Evolutionary conservation across 2,113 vertebrate species (phyloP).

Genomic region (Pelmatolapia mariae): DNA sequence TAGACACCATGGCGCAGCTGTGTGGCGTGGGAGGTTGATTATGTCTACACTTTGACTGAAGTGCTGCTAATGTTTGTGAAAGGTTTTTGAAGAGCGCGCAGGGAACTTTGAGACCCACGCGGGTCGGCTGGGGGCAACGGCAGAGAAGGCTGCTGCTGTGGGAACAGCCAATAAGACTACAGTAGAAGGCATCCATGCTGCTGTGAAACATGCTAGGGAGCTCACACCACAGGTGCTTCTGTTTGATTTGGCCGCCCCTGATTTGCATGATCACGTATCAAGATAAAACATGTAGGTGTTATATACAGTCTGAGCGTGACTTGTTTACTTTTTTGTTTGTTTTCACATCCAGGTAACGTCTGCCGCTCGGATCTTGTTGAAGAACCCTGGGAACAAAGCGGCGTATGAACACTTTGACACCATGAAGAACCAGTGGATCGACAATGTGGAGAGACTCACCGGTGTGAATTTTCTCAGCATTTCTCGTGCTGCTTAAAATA

Average conservation of each 20-base stretch:
- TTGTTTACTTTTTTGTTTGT: not conserved
- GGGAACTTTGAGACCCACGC: constrained; percentile 94
- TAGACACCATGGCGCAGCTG: not conserved
- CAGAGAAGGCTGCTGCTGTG: constrained; percentile 95
- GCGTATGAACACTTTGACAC: constrained; percentile 98
- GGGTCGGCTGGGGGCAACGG: constrained; percentile 86
- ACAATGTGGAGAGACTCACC: constrained; percentile 97
- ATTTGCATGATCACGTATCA: not conserved
- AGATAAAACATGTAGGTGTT: not conserved
- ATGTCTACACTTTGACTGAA: not conserved
- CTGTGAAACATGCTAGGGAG: constrained; percentile 91
- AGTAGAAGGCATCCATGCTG: constrained; percentile 92
- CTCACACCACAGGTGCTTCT: constrained; percentile 90
- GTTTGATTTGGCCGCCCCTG: not conserved
- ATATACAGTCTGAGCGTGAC: not conserved
- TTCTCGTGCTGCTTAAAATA: not conserved
- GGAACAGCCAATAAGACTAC: constrained; percentile 93
- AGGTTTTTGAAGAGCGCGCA: constrained; percentile 96
- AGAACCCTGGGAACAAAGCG: constrained; percentile 95
- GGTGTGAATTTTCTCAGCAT: constrained; percentile 62
- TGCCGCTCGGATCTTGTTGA: constrained; percentile 90
- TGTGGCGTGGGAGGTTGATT: not conserved
- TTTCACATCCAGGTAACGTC: constrained; percentile 79
- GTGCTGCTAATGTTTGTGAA: not conserved
- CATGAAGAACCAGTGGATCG: constrained; percentile 99